phyloP scores from a whole-genome alignment of 1,140 invertebrate genomes.

The Euura lappo region DNA sequence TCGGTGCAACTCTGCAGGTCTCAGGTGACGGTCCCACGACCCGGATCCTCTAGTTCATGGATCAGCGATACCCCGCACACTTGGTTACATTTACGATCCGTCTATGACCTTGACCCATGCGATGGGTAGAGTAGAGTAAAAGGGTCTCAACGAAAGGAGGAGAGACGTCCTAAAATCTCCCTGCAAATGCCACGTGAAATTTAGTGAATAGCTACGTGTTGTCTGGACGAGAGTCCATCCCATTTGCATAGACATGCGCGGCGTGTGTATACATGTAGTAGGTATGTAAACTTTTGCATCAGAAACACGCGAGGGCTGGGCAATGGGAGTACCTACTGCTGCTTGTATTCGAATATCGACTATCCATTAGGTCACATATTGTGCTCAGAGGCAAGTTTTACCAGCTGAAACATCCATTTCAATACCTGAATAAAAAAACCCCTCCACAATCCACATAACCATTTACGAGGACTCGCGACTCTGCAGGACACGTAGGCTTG shows the following conservation, averaged over 20 bases:
- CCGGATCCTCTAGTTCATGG: not conserved
- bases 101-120: too few relatives aligned
- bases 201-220: not conserved
- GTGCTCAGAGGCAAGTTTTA: not conserved
- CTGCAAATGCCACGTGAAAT: too few relatives aligned
- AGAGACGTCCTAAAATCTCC: too few relatives aligned
- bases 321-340: not conserved
- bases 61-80: too few relatives aligned
- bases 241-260: not conserved
- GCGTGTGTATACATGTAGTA: not conserved
- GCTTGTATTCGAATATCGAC: not conserved
- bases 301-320: not conserved
- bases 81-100: too few relatives aligned
- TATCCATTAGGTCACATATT: constrained; percentile 4
- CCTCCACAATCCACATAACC: too few relatives aligned
- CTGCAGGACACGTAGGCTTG: too few relatives aligned
- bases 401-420: too few relatives aligned
- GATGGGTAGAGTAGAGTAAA: too few relatives aligned
- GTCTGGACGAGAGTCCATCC: not conserved
- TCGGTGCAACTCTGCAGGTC: constrained; percentile 19
- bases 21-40: constrained; percentile 17
- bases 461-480: too few relatives aligned
- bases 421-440: too few relatives aligned
- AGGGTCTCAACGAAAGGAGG: too few relatives aligned
- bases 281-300: not conserved